Conservation (phyloP, 2,888 invertebrate species). For the Tachina grossa region DNA sequence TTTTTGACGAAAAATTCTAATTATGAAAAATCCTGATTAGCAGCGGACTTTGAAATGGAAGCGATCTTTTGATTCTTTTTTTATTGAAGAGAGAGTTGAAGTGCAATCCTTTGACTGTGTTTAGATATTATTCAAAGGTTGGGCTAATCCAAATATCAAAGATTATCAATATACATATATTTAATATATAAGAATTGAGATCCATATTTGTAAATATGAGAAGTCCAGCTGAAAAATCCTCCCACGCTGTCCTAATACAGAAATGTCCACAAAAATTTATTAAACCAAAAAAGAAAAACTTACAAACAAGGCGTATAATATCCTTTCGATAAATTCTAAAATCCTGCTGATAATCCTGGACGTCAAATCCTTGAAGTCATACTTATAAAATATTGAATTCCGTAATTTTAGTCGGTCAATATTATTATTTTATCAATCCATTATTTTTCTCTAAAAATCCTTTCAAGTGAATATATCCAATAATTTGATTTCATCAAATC, state of each 20-base stretch:
- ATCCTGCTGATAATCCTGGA: conserved; percentile 55
- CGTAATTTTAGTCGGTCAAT: conserved; percentile 25
- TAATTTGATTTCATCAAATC: conserved; percentile 53
- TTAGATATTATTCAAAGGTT: conserved; percentile 34
- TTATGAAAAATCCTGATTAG: conserved; percentile 53
- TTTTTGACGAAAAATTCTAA: conserved; percentile 41
- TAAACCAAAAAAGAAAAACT: conserved; percentile 44
- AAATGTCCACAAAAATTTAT: conserved; percentile 56
- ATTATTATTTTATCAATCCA: conserved; percentile 25
- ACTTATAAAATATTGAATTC: conserved; percentile 50
- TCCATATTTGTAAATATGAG: conserved; percentile 56
- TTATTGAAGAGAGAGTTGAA: conserved; percentile 34
- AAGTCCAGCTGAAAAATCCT: conserved; percentile 67
- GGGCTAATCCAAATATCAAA: conserved; percentile 23
- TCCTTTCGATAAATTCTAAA: conserved; percentile 57
- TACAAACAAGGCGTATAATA: conserved; percentile 47
- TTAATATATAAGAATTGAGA: conserved; percentile 42
- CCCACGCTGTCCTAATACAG: conserved; percentile 71
- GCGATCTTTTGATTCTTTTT: conserved; percentile 13
- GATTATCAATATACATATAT: conserved; percentile 30
- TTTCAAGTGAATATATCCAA: conserved; percentile 55
- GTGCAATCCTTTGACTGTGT: conserved; percentile 34
- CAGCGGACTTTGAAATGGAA: conserved; percentile 32
- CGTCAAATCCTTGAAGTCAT: conserved; percentile 58
- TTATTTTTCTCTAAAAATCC: conserved; percentile 53